Conservation (phyloP, 2,113 vertebrate genomes). For the Aegithalos caudatus region DNA sequence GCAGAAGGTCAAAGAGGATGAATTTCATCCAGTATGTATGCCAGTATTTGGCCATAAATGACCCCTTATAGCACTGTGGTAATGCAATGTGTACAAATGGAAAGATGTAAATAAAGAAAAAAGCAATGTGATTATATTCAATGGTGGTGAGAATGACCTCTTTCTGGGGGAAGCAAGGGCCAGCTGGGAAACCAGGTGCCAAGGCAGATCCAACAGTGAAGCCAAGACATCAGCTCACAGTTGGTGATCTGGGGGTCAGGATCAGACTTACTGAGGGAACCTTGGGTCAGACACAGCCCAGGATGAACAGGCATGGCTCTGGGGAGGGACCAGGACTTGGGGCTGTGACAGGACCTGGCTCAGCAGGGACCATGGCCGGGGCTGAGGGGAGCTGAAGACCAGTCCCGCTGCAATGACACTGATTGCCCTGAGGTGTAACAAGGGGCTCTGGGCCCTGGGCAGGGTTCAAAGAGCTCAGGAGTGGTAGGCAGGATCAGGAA, state of each 20-base stretch:
- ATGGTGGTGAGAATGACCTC: not conserved
- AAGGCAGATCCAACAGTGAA: not conserved
- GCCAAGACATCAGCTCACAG: not conserved
- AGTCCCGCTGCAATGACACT: accelerated
- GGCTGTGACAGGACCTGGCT: accelerated
- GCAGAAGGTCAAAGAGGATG: not conserved
- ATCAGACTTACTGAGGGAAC: not conserved
- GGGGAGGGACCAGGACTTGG: accelerated
- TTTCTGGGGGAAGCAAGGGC: not conserved
- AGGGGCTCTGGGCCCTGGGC: not conserved
- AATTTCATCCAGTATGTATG: not conserved
- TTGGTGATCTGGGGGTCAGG: not conserved
- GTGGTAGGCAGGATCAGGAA: not conserved
- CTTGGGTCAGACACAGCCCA: not conserved
- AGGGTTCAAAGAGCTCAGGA: not conserved
- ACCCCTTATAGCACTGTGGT: not conserved
- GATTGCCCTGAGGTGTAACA: not conserved
- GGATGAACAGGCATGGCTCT: not conserved
- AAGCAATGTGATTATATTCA: not conserved
- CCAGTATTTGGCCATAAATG: not conserved
- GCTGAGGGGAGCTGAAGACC: not conserved
- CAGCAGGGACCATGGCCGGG: no score
- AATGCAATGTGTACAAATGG: not conserved
- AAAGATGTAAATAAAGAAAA: not conserved
- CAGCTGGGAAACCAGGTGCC: not conserved